Evolutionary conservation across 2,888 invertebrate species (phyloP), one percentile per base, ranked within the genome.

Genomic region (Drosophila colorata): DNA sequence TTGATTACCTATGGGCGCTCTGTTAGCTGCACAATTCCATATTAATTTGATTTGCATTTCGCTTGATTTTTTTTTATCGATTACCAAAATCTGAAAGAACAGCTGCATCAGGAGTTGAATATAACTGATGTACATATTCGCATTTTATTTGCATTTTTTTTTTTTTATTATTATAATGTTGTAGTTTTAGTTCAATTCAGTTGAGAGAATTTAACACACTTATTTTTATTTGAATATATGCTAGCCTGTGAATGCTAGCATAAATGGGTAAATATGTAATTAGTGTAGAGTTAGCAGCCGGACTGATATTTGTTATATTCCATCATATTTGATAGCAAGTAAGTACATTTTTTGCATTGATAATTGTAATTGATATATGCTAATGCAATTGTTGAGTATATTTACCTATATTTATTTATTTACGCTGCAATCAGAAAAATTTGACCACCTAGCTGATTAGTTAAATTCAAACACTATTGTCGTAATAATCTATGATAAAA

Each of bases 301-400:
- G 48, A 11, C 49, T 33, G 53, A 57, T 69, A 53, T 57, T 31
- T 5, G 3, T 69, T 53, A 44, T 43, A 40, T 55, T 31, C 20
- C 44, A 53, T 64, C 55, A 20, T 38, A 37, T 37, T 58, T 43
- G 38, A 44, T 51, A 25, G 9, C 6, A 33, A 20, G 23, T 46
- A 28, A 16, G 1, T 13, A 46, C 35, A 49, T 35, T 37, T 9
- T 9, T 7, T 61, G 18, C 41, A 60, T 28, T 58, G 16, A 53
- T 43, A 55, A 47, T 43, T 43, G 13, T 25, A 35, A 37, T 47
- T 28, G 51, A 16, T 52, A 35, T 38, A 13, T 28, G 52, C 46
- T 74, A 74, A 74, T 74, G 69, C 48, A 64, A 56, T 64, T 64
- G 53, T 52, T 16, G 37, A 14, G 18, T 61, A 28, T 49, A 41